A percentile compares a stretch with the other conserved stretches of the same genome.
Evolutionary conservation across 1,140 invertebrate genomes (phyloP).

Genomic region (Drosophila novamexicana): DNA sequence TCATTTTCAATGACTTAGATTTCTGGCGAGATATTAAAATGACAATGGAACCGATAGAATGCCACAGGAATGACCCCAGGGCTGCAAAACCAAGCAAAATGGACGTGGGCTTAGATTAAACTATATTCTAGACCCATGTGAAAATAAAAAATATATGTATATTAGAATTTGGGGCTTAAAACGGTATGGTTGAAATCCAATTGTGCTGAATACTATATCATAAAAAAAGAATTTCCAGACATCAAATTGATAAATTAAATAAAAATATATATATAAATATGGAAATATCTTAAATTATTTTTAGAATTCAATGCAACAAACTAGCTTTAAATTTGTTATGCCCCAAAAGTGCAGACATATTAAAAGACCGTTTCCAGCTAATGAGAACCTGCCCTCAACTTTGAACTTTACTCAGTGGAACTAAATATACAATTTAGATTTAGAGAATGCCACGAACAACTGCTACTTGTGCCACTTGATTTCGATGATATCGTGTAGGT

Average conservation of each 20-base stretch:
- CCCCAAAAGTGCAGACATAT: neutral
- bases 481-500: conserved; percentile 44
- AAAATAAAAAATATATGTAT: neutral
- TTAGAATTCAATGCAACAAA: no score
- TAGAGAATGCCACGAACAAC: conserved; percentile 17
- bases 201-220: no score
- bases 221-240: no score
- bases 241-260: no score
- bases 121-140: no score
- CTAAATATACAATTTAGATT: conserved; percentile 26
- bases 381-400: conserved; percentile 28
- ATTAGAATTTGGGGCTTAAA: no score
- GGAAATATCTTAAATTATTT: no score
- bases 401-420: conserved; percentile 31
- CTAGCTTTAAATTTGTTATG: no score
- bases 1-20: conserved; percentile 53
- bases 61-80: neutral
- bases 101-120: no score
- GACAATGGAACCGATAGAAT: conserved; percentile 2
- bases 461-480: conserved; percentile 48
- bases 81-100: no score
- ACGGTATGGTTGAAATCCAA: no score
- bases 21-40: conserved; percentile 34
- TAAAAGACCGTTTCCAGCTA: neutral
- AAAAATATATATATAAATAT: no score